phyloP scores from a whole-genome alignment of 2,113 vertebrate genomes.

The Pholis gunnellus region DNA sequence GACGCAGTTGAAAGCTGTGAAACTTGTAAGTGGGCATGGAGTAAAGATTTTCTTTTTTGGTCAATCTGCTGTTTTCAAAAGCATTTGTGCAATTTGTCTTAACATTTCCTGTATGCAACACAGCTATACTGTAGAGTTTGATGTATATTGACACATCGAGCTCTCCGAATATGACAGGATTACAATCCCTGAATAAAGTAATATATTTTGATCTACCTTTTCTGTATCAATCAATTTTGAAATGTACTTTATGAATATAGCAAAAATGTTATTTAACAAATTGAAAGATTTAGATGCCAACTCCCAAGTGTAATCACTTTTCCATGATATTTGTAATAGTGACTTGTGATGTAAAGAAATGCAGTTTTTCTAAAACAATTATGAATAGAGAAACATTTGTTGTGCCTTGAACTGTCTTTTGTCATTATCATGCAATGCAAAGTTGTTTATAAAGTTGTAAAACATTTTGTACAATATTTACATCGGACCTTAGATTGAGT shows the following conservation, averaged over 20 bases:
- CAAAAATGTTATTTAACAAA: not conserved
- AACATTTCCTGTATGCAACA: conserved; percentile 5
- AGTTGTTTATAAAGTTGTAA: conserved; percentile 77
- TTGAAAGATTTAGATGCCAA: not conserved
- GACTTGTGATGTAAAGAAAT: conserved; percentile 11
- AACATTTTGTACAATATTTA: conserved; percentile 81
- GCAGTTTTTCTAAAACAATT: not conserved
- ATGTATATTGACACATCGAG: conserved; percentile 19
- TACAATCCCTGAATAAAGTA: not conserved
- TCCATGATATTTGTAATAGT: not conserved
- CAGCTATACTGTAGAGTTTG: not conserved
- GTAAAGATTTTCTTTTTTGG: not conserved
- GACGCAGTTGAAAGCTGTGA: conserved; percentile 1
- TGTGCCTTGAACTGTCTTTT: conserved; percentile 43
- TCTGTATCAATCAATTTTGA: not conserved
- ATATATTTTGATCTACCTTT: not conserved
- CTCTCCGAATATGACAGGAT: not conserved
- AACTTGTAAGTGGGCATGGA: not conserved
- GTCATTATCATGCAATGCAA: conserved; percentile 51
- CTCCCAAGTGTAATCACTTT: not conserved
- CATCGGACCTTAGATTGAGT: conserved; percentile 38
- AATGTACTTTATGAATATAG: not conserved
- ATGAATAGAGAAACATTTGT: not conserved
- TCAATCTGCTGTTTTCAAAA: not conserved
- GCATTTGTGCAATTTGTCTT: conserved; percentile 16